phyloP scores from a whole-genome alignment of 2,113 vertebrate species.

The Lampris megalopsis region DNA sequence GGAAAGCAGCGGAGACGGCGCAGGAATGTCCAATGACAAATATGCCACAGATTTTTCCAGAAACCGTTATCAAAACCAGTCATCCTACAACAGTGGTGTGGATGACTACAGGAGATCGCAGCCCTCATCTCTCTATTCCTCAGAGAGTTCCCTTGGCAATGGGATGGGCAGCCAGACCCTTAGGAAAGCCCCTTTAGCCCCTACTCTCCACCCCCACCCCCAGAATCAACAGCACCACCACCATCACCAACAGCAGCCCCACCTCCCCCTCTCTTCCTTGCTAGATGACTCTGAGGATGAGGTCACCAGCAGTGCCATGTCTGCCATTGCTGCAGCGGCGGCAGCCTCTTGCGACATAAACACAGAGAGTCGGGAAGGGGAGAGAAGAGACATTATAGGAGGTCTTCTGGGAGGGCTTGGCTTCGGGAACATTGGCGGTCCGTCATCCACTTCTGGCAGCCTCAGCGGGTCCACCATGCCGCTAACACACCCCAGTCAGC shows the following conservation, averaged over 20 bases:
- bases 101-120: conserved; percentile 79
- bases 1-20: conserved; percentile 32
- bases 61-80: conserved; percentile 76
- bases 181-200: conserved; percentile 83
- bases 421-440: conserved; percentile 76
- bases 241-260: conserved; percentile 77
- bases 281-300: conserved; percentile 86
- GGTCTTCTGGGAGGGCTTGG: conserved; percentile 83
- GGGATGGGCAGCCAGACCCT: conserved; percentile 78
- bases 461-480: conserved; percentile 82
- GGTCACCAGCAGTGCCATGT: conserved; percentile 86
- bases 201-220: conserved; percentile 85
- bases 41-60: conserved; percentile 79
- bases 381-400: conserved; percentile 83
- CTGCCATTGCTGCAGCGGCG: conserved; percentile 83
- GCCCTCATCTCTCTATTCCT: conserved; percentile 69
- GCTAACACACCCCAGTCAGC: conserved; percentile 78
- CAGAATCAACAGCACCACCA: conserved; percentile 78
- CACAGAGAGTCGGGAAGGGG: conserved; percentile 76
- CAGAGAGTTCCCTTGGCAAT: conserved; percentile 68
- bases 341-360: conserved; percentile 81
- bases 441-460: conserved; percentile 71
- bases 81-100: conserved; percentile 66
- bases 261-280: conserved; percentile 84
- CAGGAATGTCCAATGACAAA: conserved; percentile 66